These are phyloP conservation scores for Gonocerus acuteangulatus DNA, from an alignment of 2,888 invertebrate genomes.

Conservation along the genomic window DNA sequence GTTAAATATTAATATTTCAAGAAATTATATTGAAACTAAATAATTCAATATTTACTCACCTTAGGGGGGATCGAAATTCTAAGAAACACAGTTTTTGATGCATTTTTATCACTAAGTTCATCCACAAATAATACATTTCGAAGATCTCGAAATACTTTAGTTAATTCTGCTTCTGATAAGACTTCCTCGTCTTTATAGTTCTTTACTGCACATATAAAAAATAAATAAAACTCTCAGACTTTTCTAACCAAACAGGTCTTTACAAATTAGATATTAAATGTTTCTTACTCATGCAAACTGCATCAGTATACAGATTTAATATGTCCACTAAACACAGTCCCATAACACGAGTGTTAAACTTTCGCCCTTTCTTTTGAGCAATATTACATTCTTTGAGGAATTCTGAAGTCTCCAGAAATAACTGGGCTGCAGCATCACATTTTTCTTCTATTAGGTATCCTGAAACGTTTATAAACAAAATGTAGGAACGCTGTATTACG, in stretches of 20 bases:
- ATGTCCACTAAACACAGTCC: conserved; percentile 18
- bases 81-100: conserved; percentile 13
- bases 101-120: background rate
- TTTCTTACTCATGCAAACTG: conserved; percentile 2
- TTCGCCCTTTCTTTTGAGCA: conserved; percentile 10
- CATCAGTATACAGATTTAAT: conserved; percentile 20
- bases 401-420: conserved; percentile 25
- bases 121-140: conserved; percentile 3
- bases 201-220: background rate
- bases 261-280: background rate
- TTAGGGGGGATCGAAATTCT: conserved; percentile 10
- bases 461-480: background rate
- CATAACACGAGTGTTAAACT: conserved; percentile 20
- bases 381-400: conserved; percentile 20
- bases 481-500: background rate
- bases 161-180: background rate
- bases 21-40: too few relatives aligned
- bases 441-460: conserved; percentile 25
- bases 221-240: background rate
- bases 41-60: too few relatives aligned
- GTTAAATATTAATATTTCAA: too few relatives aligned
- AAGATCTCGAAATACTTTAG: background rate
- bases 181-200: background rate
- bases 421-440: conserved; percentile 17
- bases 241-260: background rate